Base-by-base conservation (phyloP, 2,113 vertebrate species). In the Sardina pilchardus region DNA sequence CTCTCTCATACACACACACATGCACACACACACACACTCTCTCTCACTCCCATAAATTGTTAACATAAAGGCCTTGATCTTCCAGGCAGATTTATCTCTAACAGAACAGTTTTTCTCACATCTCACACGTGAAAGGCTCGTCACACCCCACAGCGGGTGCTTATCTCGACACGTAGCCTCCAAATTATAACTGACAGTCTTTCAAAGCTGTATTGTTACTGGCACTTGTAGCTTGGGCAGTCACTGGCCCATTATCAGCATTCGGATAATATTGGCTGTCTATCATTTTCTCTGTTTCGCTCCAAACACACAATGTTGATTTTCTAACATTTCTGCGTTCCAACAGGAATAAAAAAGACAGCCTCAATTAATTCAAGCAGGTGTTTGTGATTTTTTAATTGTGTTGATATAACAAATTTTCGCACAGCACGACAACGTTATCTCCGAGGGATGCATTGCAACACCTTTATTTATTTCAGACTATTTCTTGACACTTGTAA, bases 61-160 rank as follows among this genome's bases (percentile, higher is more conserved):
- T 78, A 78, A 78, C 71, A 78, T 78, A 78, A 78, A 78, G 71
- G 26, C 71, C 30, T 78, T 78, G 71, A 78, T 78, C 71, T 78
- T 36, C 30, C 14, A 36, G 71, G 30, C 71, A 78, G 71, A 34
- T 78, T 78, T 36, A 78, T 78, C 71, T 78, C 71, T 12, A 36
- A 16, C 34, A 34, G 30, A 12, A 34, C n/a, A 71, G 63, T 78
- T 30, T 78, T 36, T 78, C 34, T 16, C 36, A 4, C 71, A 14
- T 67, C 63, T 67, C 63, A 17, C 39, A 36, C 12, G 71, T 78
- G 14, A 17, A 78, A 78, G 71, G 26, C 30, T 36, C 16, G 34
- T 78, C 34, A 78, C 71, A 78, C 0, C 30, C 71, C 71, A 78
- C 4, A 78, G 71, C 71, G 30, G 71, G 36, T 3, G 30, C 71